Evolutionary conservation across 2,113 vertebrate species (phyloP), one percentile per base, ranked within the genome.

Genomic region (Passer domesticus): DNA sequence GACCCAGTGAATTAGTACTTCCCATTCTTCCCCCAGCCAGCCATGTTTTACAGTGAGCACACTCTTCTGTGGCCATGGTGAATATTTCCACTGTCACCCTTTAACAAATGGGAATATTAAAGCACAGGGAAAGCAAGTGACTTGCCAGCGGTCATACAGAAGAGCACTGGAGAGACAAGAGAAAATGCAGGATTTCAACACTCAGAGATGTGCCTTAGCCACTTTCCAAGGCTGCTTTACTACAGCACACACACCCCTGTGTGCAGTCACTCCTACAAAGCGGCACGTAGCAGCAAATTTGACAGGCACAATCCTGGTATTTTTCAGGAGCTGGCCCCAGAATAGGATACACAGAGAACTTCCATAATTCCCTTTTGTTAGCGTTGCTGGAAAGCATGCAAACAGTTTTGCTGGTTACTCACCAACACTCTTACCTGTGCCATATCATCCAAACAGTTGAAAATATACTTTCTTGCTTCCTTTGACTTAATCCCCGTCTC

Each of bases 401-500:
- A 66, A 27, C n/a, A 87, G 19, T 64, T 64, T 31, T 41, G 11
- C 6, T 63, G 22, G 33, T 75, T 87, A 94, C 94, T 96, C 96
- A 92, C 20, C 18, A 81, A 31, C 35, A 56, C 81, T 88, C 97
- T 97, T 98, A 99, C 99, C 99, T 99, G 99, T 58, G 99, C 99
- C 99, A 99, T 99, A 69, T 99, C 99, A 97, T 99, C 99, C 98
- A 99, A 96, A 96, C 99, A 99, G 98, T 99, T 99, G 97, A 99
- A 99, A 98, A 99, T 99, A 97, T 99, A 99, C 97, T 99, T 99
- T 93, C 99, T 98, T 75, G 99, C 99, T 97, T 99, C 99, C 97
- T 99, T 99, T 50, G 99, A 99, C 96, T 99, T 99, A 97, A 99
- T 99, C 93, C 99, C 99, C 1, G 99, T 99, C 97, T 99, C 99